These are phyloP conservation scores for Gracilinanus agilis DNA, from an alignment of 2,113 vertebrate genomes.

Conservation along the genomic window DNA sequence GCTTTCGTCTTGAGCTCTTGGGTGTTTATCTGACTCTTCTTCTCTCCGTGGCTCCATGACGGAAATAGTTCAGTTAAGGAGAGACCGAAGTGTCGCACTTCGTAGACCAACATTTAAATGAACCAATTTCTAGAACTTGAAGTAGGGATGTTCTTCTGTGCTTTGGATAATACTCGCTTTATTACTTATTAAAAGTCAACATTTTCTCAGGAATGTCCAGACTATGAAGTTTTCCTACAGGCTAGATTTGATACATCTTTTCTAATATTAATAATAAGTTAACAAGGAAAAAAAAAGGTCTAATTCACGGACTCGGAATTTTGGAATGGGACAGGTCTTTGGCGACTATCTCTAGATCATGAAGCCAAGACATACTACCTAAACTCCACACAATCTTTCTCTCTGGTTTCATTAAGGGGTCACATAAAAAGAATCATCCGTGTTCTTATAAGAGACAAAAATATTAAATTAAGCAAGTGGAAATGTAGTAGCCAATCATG, in stretches of 20 bases:
- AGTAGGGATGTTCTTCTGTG: slow-evolving; percentile 55
- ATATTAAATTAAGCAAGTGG: background rate
- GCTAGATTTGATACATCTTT: slow-evolving; percentile 38
- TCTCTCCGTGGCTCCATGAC: background rate
- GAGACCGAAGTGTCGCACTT: background rate
- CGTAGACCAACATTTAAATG: slow-evolving; percentile 68
- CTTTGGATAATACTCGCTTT: slow-evolving; percentile 62
- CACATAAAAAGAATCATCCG: background rate
- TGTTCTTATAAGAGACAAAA: background rate
- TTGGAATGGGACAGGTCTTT: background rate
- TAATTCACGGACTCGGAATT: background rate
- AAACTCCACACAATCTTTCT: slow-evolving; percentile 39
- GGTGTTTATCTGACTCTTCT: slow-evolving; percentile 31
- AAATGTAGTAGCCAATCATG: background rate
- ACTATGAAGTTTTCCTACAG: slow-evolving; percentile 51
- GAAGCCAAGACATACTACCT: slow-evolving; percentile 31
- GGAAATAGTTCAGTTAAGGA: slow-evolving; percentile 31
- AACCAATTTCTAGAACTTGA: slow-evolving; percentile 58
- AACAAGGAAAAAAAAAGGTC: slow-evolving; percentile 53
- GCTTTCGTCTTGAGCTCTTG: slow-evolving; percentile 33
- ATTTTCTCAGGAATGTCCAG: slow-evolving; percentile 43
- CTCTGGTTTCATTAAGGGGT: background rate
- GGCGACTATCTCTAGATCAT: slow-evolving; percentile 40
- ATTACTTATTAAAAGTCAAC: slow-evolving; percentile 56
- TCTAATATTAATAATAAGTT: slow-evolving; percentile 74